phyloP scores from a whole-genome alignment of 2,797 vertebrate species.

The Basileuterus tristriatus region DNA sequence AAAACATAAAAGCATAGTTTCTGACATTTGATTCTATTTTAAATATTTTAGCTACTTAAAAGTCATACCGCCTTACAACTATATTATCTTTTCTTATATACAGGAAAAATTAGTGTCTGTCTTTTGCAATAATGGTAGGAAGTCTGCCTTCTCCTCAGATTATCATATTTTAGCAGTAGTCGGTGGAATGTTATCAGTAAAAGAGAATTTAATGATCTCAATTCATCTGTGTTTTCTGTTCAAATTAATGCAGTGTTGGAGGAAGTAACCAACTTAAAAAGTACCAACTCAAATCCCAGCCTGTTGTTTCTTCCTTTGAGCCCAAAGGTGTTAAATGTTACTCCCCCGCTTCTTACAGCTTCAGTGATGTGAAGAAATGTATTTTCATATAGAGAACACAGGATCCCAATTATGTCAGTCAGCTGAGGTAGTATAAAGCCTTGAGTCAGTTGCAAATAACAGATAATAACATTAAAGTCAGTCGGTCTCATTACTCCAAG shows the following conservation, averaged over 20 bases:
- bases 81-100: neutral
- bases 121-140: neutral
- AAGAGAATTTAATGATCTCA: neutral
- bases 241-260: slow-evolving; percentile 39
- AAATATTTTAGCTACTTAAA: neutral
- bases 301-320: slow-evolving; percentile 29
- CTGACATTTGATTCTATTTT: neutral
- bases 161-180: neutral
- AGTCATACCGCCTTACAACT: neutral
- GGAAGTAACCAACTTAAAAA: neutral
- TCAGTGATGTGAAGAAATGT: slow-evolving; percentile 7
- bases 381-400: neutral
- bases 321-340: slow-evolving; percentile 7
- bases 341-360: slow-evolving; percentile 13
- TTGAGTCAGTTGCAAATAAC: neutral
- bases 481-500: neutral
- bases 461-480: neutral
- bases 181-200: neutral
- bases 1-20: neutral
- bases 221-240: slow-evolving; percentile 18
- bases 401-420: slow-evolving; percentile 19
- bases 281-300: neutral
- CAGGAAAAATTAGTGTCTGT: neutral
- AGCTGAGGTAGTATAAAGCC: neutral
- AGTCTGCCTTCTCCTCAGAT: neutral